Evolutionary conservation across 2,888 invertebrate species (phyloP), one percentile per base, ranked within the genome.

Genomic region (Alloplasta piceator): DNA sequence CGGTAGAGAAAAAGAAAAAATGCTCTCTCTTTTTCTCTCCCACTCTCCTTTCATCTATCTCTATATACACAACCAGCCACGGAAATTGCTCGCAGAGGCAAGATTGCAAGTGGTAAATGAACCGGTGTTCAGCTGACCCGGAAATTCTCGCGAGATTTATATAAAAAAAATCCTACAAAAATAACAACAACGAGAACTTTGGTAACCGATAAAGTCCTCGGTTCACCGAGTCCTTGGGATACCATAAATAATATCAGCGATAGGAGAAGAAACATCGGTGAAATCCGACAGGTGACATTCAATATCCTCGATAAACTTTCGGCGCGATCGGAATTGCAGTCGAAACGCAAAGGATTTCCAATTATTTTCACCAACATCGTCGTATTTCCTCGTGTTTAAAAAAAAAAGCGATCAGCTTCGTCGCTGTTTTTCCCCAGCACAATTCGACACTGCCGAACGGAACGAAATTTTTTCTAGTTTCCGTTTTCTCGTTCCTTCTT

Each of bases 291-390:
- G 82, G 80, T 74, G 76, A 75, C 77, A 73, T 73, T 72, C 66
- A 38, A 63, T 16, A 63, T 78, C 78, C 83, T 56, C 85, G 82
- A 85, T 84, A 82, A 80, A 83, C 67, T 81, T 84, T 82, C 82
- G 80, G 68, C 80, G 82, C 77, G 60, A 52, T 50, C 67, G 72
- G 61, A 56, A 76, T 60, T 61, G 78, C 82, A 85, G 83, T 81
- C 80, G 78, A 75, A 73, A 66, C 43, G 63, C 73, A 77, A 83
- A 84, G 80, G 78, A 81, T 87, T 87, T 84, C 83, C 84, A 84
- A 85, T 87, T 83, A 86, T 86, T 87, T 86, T 85, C 82, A 68
- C 80, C 81, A 52, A 4, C 38, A 4, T n/a, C 6, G 39, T 61
- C 41, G 12, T 26, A 50, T 71, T 75, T 66, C 39, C 75, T 52